Base-by-base conservation (phyloP, 1,140 invertebrate genomes). In the Micrasema minimum region DNA sequence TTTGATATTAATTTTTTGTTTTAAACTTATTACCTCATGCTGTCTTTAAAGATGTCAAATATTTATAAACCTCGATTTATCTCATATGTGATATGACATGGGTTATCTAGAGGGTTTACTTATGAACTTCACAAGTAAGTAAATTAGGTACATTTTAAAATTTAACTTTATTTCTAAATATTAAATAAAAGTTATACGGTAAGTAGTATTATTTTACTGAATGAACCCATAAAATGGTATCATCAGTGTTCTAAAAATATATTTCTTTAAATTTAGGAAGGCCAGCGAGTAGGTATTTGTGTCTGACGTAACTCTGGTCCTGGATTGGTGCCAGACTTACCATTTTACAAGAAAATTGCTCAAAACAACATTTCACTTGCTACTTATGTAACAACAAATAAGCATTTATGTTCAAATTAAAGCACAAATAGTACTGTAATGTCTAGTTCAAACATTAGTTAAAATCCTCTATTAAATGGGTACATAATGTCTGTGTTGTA, bases 211-310 rank as follows among this genome's bases (percentile, higher is more conserved):
- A n/a, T 38, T 35, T 59, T 59, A 1, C 31, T 59, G 7, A 38
- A 59, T 59, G 55, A 22, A 11, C 35, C 55, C 55, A 59, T 11
- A 51, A 51, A 38, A 18, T 23, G 16, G 22, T 41, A 43, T n/a
- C 11, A 20, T 18, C 37, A 41, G 35, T 41, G 12, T 22, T 59
- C 55, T 59, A 59, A 38, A 38, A 59, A 59, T 59, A 59, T 4
- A 11, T 59, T 31, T 59, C 31, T 41, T 59, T 41, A 41, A 38
- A 59, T 59, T 41, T 41, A 35, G 18, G 55, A 59, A 59, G 55
- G 55, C 55, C 55, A 59, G 38, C 38, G 55, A 18, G 37, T 59
- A 59, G 55, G 11, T 51, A 51, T 51, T 46, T 46, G 43, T 11
- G 20, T 51, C 5, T 59, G 55, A 59, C 37, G 55, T 38, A 59